A percentile compares a stretch with the other conserved stretches of the same genome.
Evolutionary conservation across 2,797 vertebrate genomes (phyloP).

Genomic region (Prunella strophiata): DNA sequence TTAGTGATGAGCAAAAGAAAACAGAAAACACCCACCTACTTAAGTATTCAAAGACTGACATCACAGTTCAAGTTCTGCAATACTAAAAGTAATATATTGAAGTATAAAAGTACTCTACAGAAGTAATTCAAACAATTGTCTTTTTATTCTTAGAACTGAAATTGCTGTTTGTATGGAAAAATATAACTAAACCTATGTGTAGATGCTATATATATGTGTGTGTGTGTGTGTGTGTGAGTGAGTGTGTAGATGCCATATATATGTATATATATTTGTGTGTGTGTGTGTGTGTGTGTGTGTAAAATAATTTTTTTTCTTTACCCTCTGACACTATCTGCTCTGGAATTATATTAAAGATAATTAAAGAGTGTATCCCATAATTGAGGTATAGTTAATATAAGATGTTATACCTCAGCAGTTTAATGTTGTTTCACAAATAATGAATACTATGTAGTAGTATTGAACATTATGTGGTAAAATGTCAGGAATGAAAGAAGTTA

Average conservation of each 20-base stretch:
- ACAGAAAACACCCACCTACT: conserved; percentile 11
- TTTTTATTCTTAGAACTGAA: conserved; percentile 66
- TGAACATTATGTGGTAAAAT: background rate
- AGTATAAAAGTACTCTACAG: conserved; percentile 28
- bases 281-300: too few species aligned
- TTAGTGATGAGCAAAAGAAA: background rate
- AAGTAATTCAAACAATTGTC: conserved; percentile 62
- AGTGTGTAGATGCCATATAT: background rate
- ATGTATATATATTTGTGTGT: background rate
- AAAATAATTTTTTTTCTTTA: background rate
- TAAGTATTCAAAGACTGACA: conserved; percentile 24
- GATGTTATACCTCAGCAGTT: conserved; percentile 16
- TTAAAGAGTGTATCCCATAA: conserved; percentile 56
- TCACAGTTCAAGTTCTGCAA: conserved; percentile 39
- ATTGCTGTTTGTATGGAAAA: conserved; percentile 8
- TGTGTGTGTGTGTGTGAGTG: too few species aligned
- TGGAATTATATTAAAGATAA: conserved; percentile 55
- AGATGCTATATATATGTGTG: background rate
- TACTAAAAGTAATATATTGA: conserved; percentile 46
- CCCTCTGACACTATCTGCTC: conserved; percentile 13
- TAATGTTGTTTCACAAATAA: conserved; percentile 54
- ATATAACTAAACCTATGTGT: background rate
- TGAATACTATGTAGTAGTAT: background rate
- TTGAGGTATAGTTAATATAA: conserved; percentile 24
- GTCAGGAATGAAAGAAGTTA: conserved; percentile 10